Base-by-base conservation (phyloP, 2,113 vertebrate species). In the Dipodomys merriami region DNA sequence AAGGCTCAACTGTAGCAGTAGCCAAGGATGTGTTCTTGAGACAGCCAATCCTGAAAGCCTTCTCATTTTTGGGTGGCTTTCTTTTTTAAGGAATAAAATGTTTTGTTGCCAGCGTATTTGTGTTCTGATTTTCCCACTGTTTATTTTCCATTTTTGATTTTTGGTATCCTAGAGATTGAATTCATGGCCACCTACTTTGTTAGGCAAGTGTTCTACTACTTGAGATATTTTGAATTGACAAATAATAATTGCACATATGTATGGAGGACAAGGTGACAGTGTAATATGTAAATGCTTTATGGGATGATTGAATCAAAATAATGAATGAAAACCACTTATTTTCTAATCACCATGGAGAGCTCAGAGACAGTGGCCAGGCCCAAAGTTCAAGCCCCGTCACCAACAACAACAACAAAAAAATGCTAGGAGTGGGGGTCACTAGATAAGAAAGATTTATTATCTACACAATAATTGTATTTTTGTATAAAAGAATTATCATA, bases 391-490 rank as follows among this genome's bases (percentile, higher is more conserved):
- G 49, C 49, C 11, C 49, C 2, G 11, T 2, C 49, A 53, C 12
- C 1, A 5, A 13, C 49, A n/a, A 94, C n/a, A n/a, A n/a, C n/a
- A 90, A 94, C 90, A 94, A 44, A 39, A 72, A 79, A n/a, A 72
- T 91, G 33, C 73, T 67, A 30, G 8, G 22, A 68, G 10, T 83
- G 53, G 7, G 30, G 20, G 15, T 57, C 18, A 4, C 35, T 91
- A 11, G 30, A 16, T 91, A 81, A 86, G 35, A 87, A 84, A 49
- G 39, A 60, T n/a, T 27, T 86, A 6, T 93, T 72, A 81, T 90
- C 16, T 82, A 13, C 29, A 44, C 65, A 57, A 62, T 18, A 83
- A 57, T 53, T 44, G 22, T 64, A 49, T 80, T 81, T 91, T 89
- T 86, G 33, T 53, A 86, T 53, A 86, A 68, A 95, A 46, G 57